Evolutionary conservation across 2,797 vertebrate species (phyloP).

Genomic region (Propithecus deckenii): DNA sequence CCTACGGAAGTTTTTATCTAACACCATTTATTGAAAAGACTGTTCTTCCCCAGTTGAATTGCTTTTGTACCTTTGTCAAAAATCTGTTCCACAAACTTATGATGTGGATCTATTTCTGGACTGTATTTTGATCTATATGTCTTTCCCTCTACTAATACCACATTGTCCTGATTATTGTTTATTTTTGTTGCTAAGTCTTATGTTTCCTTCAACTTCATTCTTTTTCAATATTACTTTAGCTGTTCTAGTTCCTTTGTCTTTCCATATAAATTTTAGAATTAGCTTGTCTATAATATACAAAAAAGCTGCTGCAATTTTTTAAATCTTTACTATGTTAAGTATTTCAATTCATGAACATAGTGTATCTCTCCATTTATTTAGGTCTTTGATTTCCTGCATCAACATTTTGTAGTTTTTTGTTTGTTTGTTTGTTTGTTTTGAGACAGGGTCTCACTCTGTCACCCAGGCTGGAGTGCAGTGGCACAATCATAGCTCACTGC

Average conservation of each 20-base stretch:
- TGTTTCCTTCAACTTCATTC: not conserved
- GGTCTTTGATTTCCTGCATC: not conserved
- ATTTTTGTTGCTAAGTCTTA: not conserved
- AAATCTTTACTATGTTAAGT: not conserved
- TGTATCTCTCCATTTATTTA: slow-evolving; percentile 3
- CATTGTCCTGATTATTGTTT: not conserved
- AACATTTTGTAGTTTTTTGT: not conserved
- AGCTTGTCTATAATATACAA: not conserved
- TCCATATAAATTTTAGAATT: not conserved
- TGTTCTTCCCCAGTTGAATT: not conserved
- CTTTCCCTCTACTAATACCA: not conserved
- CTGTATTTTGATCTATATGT: not conserved
- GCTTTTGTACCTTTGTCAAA: not conserved
- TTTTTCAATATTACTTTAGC: not conserved
- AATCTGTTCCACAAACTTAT: not conserved
- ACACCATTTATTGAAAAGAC: not conserved
- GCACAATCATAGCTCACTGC: not conserved
- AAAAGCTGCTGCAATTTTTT: not conserved
- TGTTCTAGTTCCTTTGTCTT: not conserved
- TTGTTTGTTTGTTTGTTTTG: not conserved
- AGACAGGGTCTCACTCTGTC: not conserved
- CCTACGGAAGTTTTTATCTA: not conserved
- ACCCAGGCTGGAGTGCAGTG: not conserved
- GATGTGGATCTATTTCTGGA: not conserved
- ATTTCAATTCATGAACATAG: not conserved